Percentiles rank a stretch among this genome's conserved stretches.
Evolutionary conservation across 2,888 invertebrate genomes (phyloP).

Genomic region (Acronicta alni): DNA sequence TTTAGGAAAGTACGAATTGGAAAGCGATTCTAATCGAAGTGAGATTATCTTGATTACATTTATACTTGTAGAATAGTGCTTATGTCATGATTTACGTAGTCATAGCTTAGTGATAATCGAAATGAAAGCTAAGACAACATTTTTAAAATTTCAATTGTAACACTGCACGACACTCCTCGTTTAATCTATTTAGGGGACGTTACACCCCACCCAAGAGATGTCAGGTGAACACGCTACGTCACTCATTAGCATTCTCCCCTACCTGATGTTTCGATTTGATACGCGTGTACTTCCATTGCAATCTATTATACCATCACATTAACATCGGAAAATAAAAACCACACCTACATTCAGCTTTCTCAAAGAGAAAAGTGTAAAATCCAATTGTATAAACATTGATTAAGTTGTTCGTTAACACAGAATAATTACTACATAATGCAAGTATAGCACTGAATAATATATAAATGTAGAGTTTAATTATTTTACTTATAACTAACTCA

Average conservation of each 20-base stretch:
- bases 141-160: constrained; percentile 41
- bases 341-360: constrained; percentile 49
- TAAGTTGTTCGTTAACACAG: constrained; percentile 20
- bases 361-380: constrained; percentile 14
- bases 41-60: constrained; percentile 45
- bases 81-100: constrained; percentile 44
- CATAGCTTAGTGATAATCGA: constrained; percentile 7
- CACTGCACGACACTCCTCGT: constrained; percentile 48
- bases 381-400: constrained; percentile 28
- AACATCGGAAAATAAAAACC: constrained; percentile 62
- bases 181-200: constrained; percentile 52
- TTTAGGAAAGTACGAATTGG: constrained; percentile 51
- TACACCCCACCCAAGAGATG: constrained; percentile 59
- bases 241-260: constrained; percentile 72
- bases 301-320: constrained; percentile 62
- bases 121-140: constrained; percentile 12
- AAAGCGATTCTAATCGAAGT: constrained; percentile 60
- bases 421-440: constrained; percentile 1
- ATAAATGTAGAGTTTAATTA: neutral
- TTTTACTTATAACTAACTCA: neutral
- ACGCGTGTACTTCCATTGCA: constrained; percentile 62
- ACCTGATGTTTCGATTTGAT: constrained; percentile 67
- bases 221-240: constrained; percentile 74
- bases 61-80: constrained; percentile 33
- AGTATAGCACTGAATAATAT: neutral